Evolutionary conservation across 2,888 invertebrate genomes (phyloP).

Genomic region (Pycnomerus fuliginosus): DNA sequence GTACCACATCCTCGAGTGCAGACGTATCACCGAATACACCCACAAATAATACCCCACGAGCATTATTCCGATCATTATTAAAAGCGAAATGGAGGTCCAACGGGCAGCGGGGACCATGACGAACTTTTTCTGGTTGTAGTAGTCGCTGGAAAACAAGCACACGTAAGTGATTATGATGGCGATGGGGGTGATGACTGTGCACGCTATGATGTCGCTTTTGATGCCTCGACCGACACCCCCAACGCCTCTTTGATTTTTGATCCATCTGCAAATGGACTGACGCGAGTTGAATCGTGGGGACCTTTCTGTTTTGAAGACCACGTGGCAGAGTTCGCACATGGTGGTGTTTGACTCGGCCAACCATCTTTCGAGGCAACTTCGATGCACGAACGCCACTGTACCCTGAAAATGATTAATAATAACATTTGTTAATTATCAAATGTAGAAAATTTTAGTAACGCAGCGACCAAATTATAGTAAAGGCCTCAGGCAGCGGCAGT

Average conservation of each 20-base stretch:
- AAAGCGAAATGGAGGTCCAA: slow-evolving; percentile 54
- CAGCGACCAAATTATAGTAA: too few species aligned
- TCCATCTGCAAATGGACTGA: slow-evolving; percentile 62
- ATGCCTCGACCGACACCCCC: slow-evolving; percentile 44
- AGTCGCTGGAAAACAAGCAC: slow-evolving; percentile 56
- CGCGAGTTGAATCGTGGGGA: slow-evolving; percentile 61
- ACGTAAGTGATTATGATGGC: slow-evolving; percentile 57
- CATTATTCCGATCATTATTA: slow-evolving; percentile 55
- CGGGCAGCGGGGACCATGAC: slow-evolving; percentile 53
- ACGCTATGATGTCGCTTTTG: slow-evolving; percentile 58
- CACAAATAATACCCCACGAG: slow-evolving; percentile 57
- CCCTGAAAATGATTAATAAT: too few species aligned
- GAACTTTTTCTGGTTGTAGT: slow-evolving; percentile 54
- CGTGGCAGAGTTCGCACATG: slow-evolving; percentile 72
- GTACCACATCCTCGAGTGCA: slow-evolving; percentile 57
- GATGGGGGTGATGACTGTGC: slow-evolving; percentile 59
- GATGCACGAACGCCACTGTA: slow-evolving; percentile 71
- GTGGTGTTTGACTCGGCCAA: slow-evolving; percentile 70
- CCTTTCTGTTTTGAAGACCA: slow-evolving; percentile 64
- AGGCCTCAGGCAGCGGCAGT: too few species aligned
- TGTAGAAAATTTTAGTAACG: too few species aligned
- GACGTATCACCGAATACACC: slow-evolving; percentile 54
- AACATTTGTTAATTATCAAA: too few species aligned
- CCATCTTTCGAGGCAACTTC: slow-evolving; percentile 74
- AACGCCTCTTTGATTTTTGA: slow-evolving; percentile 46